phyloP scores from a whole-genome alignment of 1,140 invertebrate genomes.

The Drosophila willistoni region DNA sequence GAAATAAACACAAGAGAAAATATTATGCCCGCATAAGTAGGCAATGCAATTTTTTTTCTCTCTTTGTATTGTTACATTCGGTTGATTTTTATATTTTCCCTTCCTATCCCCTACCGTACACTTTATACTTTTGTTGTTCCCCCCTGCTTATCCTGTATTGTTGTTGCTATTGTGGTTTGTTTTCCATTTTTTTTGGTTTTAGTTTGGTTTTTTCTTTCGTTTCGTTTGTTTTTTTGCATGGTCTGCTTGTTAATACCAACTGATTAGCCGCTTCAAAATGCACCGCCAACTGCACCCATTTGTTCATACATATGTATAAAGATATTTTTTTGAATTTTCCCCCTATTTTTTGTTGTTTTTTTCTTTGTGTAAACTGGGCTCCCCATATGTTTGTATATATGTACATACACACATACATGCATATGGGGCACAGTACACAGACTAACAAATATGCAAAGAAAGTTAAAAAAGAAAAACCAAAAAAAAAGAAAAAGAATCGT shows the following conservation, averaged over 20 bases:
- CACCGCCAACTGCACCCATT: slow-evolving; percentile 63
- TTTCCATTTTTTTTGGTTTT: background rate
- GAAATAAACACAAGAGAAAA: background rate
- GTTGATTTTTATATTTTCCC: slow-evolving; percentile 1
- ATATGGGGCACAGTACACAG: background rate
- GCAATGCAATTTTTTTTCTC: background rate
- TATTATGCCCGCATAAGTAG: slow-evolving; percentile 13
- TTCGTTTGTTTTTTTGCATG: slow-evolving; percentile 37
- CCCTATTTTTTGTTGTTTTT: slow-evolving; percentile 20
- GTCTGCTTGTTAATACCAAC: slow-evolving; percentile 56
- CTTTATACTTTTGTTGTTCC: too few species aligned
- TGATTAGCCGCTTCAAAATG: slow-evolving; percentile 62
- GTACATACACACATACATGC: background rate
- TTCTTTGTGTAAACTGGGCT: slow-evolving; percentile 3
- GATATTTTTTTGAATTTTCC: slow-evolving; percentile 46
- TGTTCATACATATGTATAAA: slow-evolving; percentile 39
- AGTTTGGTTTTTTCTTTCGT: slow-evolving; percentile 14
- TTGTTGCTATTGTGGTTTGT: background rate
- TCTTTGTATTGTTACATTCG: slow-evolving; percentile 6
- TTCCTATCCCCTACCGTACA: too few species aligned
- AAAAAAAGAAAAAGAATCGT: background rate
- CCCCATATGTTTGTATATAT: too few species aligned
- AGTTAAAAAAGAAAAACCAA: background rate
- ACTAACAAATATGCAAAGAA: background rate
- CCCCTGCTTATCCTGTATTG: background rate